Evolutionary conservation across 2,888 invertebrate species (phyloP), one percentile per base, ranked within the genome.

Genomic region (Aquatica leii): DNA sequence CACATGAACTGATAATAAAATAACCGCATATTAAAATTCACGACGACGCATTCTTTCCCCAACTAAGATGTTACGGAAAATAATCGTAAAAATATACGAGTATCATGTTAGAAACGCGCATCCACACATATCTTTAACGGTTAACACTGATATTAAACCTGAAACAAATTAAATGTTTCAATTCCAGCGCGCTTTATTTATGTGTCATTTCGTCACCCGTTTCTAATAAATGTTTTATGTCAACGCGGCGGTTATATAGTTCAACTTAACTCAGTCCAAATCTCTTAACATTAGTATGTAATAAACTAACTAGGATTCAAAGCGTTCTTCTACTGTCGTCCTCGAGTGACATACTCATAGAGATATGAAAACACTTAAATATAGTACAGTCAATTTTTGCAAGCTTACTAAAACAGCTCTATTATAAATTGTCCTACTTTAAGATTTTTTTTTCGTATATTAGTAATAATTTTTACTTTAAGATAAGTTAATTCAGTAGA

Each of bases 101-200:
- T 52, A 65, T 59, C 62, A 68, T 68, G 53, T 56, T 57, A 60
- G 59, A 59, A 64, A 61, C 55, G 56, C 57, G 66, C 58, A 58
- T 69, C 66, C 64, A 60, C 66, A 67, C 62, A 69, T 71, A 71
- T 68, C 67, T 64, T 46, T 66, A 65, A 69, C 61, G 69, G 71
- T 73, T 73, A 73, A 71, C 73, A 68, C 69, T 69, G 68, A 68
- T 69, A 71, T 71, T 68, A 70, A 67, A 66, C 71, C 67, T 67
- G 69, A 70, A 71, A 71, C 71, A 73, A 73, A 73, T 73, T 71
- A 73, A 71, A 73, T 71, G 73, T 71, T 71, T 73, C 73, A 73
- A 73, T 71, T 73, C 72, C 63, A 66, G 68, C 69, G 69, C 66
- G 67, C 67, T 65, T 67, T 71, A 71, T 71, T 71, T 71, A 71